A percentile compares a stretch with the other conserved stretches of the same genome.
Evolutionary conservation across 2,113 vertebrate species (phyloP).

Genomic region (Electrona antarctica): DNA sequence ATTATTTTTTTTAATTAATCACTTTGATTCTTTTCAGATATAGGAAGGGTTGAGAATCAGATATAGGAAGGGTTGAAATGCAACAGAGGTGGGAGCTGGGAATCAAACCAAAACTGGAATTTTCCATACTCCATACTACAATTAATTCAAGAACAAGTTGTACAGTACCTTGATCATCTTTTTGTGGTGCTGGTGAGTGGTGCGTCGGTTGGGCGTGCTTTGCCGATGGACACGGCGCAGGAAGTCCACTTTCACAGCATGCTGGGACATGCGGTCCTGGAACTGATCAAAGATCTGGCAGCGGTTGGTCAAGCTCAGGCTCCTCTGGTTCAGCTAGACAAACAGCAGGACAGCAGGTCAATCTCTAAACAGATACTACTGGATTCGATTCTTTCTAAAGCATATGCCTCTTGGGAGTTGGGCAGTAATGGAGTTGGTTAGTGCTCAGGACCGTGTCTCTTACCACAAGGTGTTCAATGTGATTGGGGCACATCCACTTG

Average conservation of each 20-base stretch:
- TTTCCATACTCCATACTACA: too few species aligned
- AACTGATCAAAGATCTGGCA: conserved; percentile 98
- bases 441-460: conserved; percentile 45
- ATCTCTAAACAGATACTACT: neutral
- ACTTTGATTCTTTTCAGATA: too few species aligned
- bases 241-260: conserved; percentile 96
- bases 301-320: conserved; percentile 92
- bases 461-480: conserved; percentile 95
- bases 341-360: conserved; percentile 35
- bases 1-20: too few species aligned
- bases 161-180: conserved; percentile 88
- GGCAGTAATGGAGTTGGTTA: too few species aligned
- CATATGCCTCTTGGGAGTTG: too few species aligned
- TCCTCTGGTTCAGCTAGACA: conserved; percentile 93
- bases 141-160: too few species aligned
- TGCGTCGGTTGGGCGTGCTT: conserved; percentile 86
- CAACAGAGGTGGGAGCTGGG: too few species aligned
- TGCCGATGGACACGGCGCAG: conserved; percentile 92
- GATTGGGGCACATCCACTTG: conserved; percentile 99
- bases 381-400: too few species aligned
- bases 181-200: conserved; percentile 83
- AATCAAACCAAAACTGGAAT: too few species aligned
- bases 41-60: too few species aligned
- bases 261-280: conserved; percentile 96
- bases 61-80: too few species aligned